These are phyloP conservation scores for Meliscaeva auricollis DNA, from an alignment of 2,888 invertebrate genomes.

Conservation along the genomic window DNA sequence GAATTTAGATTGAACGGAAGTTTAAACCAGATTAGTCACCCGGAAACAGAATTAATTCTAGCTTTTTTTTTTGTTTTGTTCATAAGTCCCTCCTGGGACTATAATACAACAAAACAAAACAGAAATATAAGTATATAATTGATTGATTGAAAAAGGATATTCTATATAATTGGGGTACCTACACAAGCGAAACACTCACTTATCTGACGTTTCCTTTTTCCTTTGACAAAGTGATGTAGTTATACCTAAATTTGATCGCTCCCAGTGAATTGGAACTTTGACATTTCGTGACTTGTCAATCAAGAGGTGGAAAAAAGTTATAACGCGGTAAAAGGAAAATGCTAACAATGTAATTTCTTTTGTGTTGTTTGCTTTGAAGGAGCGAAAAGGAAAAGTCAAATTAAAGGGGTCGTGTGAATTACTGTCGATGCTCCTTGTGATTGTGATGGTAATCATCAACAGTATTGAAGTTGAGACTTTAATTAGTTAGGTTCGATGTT, in stretches of 20 bases:
- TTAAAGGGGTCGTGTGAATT: neutral
- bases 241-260: no score
- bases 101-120: neutral
- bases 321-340: neutral
- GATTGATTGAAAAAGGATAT: conserved; percentile 15
- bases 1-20: conserved; percentile 18
- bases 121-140: neutral
- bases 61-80: neutral
- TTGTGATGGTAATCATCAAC: no score
- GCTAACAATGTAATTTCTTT: conserved; percentile 12
- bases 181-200: conserved; percentile 20
- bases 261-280: conserved; percentile 17
- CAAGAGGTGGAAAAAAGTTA: neutral
- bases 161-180: conserved; percentile 11
- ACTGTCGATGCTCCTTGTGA: neutral
- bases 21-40: neutral
- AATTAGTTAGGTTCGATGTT: no score
- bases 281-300: conserved; percentile 56
- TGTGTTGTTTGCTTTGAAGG: neutral
- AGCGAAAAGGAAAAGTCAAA: neutral
- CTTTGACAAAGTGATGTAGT: conserved; percentile 1
- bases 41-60: neutral
- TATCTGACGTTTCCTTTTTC: conserved; percentile 18
- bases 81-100: neutral
- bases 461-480: no score